phyloP scores from a whole-genome alignment of 2,113 vertebrate genomes.

The Leptosomus discolor region DNA sequence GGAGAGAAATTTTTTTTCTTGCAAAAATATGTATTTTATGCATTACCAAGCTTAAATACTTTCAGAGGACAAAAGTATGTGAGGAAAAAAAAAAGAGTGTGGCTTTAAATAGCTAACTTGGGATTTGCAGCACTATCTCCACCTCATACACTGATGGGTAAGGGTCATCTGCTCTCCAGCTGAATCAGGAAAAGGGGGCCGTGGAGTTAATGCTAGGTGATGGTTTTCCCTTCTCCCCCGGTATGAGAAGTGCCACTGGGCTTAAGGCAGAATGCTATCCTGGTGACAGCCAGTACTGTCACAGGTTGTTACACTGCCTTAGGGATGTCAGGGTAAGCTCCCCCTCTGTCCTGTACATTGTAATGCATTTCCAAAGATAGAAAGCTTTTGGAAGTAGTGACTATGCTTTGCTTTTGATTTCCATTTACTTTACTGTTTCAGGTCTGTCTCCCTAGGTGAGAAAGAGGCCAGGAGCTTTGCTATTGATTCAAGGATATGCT shows the following conservation, averaged over 20 bases:
- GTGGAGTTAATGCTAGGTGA: background rate
- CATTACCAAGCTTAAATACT: conserved; percentile 34
- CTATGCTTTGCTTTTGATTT: background rate
- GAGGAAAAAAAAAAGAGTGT: background rate
- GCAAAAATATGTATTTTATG: conserved; percentile 71
- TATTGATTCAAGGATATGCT: background rate
- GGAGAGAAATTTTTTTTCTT: conserved; percentile 60
- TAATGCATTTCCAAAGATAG: background rate
- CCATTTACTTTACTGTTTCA: background rate
- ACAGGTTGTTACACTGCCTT: background rate
- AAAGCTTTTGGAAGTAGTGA: background rate
- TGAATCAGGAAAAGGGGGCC: background rate
- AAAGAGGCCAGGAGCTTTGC: background rate
- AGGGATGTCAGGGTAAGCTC: background rate
- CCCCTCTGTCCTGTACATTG: background rate
- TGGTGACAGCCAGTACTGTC: background rate
- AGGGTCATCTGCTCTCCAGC: background rate
- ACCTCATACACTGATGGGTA: background rate
- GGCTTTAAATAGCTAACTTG: background rate
- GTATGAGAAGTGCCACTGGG: background rate
- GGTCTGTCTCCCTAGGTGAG: background rate
- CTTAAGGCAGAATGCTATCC: background rate
- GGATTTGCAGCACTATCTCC: background rate
- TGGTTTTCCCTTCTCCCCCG: background rate
- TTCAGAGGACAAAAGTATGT: background rate